Evolutionary conservation across 1,140 invertebrate genomes (phyloP).

Genomic region (Leptopilina boulardi): DNA sequence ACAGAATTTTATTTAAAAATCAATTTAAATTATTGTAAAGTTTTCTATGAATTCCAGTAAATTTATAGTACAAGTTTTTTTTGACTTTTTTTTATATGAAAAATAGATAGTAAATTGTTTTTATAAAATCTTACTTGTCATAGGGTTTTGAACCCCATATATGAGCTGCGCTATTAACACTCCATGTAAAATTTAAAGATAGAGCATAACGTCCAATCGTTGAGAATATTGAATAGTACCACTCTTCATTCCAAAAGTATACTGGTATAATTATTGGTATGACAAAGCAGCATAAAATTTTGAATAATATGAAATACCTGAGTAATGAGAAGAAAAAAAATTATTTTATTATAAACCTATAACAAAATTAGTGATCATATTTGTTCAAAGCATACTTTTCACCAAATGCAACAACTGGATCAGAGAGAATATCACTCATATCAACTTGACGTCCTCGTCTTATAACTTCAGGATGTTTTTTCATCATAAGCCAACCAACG

Average conservation of each 20-base stretch:
- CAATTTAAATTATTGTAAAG: too few species aligned
- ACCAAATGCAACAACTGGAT: slow-evolving; percentile 86
- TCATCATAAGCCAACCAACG: slow-evolving; percentile 91
- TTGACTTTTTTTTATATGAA: too few species aligned
- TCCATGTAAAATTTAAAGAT: slow-evolving; percentile 84
- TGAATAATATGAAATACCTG: slow-evolving; percentile 85
- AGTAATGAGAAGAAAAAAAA: slow-evolving; percentile 45
- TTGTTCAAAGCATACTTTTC: slow-evolving; percentile 76
- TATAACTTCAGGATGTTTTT: slow-evolving; percentile 90
- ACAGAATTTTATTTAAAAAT: too few species aligned
- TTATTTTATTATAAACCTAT: background rate
- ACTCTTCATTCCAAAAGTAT: slow-evolving; percentile 80
- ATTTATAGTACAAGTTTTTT: too few species aligned
- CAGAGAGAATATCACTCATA: slow-evolving; percentile 85
- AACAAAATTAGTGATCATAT: background rate
- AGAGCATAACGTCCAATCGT: slow-evolving; percentile 79
- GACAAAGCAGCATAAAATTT: slow-evolving; percentile 83
- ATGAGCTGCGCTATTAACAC: slow-evolving; percentile 88
- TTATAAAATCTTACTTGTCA: slow-evolving; percentile 83
- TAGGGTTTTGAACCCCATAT: slow-evolving; percentile 85
- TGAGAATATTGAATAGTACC: slow-evolving; percentile 76
- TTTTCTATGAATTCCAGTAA: too few species aligned
- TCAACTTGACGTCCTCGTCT: slow-evolving; percentile 84
- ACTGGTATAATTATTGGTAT: slow-evolving; percentile 85
- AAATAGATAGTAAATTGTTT: too few species aligned